phyloP scores from a whole-genome alignment of 1,140 invertebrate genomes.

The Amphibalanus amphitrite region DNA sequence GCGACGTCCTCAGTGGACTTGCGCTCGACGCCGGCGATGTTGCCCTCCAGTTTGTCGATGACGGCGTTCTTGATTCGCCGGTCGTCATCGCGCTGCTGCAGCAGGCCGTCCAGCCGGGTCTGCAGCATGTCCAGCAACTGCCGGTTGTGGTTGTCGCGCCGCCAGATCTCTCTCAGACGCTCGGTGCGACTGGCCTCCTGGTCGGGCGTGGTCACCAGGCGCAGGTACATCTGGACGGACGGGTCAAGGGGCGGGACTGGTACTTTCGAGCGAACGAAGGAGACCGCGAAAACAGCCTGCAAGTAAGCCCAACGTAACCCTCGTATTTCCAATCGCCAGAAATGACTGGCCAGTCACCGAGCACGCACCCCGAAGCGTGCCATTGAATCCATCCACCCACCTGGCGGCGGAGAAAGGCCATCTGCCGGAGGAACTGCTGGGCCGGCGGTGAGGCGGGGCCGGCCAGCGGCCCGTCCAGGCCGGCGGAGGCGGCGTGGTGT shows the following conservation, averaged over 20 bases:
- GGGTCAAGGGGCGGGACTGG: not conserved
- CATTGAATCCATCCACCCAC: not conserved
- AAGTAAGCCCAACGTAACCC: not conserved
- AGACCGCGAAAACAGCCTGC: not conserved
- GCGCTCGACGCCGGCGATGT: not conserved
- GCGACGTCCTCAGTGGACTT: not conserved
- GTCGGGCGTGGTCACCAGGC: not conserved
- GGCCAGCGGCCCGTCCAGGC: not conserved
- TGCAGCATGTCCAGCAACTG: not conserved
- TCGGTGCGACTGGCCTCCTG: not conserved
- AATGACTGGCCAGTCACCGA: no score
- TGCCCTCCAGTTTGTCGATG: not conserved
- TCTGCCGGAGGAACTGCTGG: not conserved
- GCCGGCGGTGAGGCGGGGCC: no score
- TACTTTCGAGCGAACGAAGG: not conserved
- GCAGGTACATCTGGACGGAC: not conserved
- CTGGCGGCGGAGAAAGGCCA: not conserved
- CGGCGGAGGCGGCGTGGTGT: not conserved
- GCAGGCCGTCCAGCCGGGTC: not conserved
- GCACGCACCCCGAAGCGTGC: no score
- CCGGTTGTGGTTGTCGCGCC: not conserved
- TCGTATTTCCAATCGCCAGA: not conserved
- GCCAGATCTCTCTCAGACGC: not conserved
- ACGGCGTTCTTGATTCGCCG: not conserved
- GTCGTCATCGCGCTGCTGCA: not conserved